Percentiles rank a stretch among this genome's conserved stretches.
Conservation (phyloP, 2,113 vertebrate species). For the Odocoileus virginianus region DNA sequence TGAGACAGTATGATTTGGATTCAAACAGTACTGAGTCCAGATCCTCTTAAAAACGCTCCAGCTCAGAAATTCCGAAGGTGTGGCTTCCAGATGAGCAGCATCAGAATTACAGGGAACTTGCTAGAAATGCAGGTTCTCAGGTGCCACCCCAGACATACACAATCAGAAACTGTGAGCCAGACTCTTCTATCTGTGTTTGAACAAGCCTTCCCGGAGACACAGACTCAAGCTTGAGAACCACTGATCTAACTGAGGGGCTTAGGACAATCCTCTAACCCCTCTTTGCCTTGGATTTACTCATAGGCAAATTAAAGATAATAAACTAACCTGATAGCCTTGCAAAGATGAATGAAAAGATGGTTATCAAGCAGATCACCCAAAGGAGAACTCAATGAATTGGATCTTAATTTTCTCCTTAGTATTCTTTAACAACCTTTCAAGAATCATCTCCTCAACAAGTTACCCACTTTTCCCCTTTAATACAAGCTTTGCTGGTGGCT, state of each 20-base stretch:
- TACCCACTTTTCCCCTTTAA: background rate
- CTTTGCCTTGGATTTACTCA: background rate
- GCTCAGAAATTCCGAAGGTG: background rate
- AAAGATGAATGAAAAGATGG: background rate
- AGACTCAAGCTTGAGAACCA: background rate
- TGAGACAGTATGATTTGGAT: background rate
- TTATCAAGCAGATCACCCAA: background rate
- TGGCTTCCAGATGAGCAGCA: background rate
- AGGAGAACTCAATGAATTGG: background rate
- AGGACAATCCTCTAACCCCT: background rate
- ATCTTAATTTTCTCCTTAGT: background rate
- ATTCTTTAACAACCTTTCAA: background rate
- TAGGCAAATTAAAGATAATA: background rate
- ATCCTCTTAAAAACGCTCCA: background rate
- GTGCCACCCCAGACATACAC: background rate
- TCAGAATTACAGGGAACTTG: background rate
- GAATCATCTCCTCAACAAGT: background rate
- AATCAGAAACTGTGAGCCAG: background rate
- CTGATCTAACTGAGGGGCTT: background rate
- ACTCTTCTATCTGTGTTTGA: background rate
- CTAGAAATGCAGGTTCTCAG: background rate
- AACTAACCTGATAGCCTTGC: background rate
- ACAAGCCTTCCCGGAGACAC: rapidly evolving
- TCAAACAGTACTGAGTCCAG: background rate
- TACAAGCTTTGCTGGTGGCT: background rate